These are phyloP conservation scores for Drosophila subpulchrella DNA, from an alignment of 1,140 invertebrate species.

Conservation along the genomic window DNA sequence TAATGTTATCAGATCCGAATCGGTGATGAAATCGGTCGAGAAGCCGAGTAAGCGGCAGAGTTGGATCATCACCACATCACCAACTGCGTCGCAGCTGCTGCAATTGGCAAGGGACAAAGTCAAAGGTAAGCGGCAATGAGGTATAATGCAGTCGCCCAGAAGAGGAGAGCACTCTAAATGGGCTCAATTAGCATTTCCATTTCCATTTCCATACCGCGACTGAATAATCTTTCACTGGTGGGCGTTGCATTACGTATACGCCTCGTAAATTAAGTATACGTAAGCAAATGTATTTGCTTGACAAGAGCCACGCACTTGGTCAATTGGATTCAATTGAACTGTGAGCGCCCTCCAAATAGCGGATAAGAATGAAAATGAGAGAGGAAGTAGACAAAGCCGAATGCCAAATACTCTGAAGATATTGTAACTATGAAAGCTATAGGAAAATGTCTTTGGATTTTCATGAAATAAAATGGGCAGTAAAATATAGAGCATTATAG, in stretches of 20 bases:
- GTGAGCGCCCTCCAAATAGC: conserved; percentile 28
- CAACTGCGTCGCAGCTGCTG: conserved; percentile 19
- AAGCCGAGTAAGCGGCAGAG: conserved; percentile 20
- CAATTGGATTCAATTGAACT: conserved; percentile 78
- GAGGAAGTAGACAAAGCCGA: background rate
- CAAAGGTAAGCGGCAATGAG: conserved; percentile 28
- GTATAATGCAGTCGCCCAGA: conserved; percentile 2
- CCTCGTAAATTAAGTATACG: conserved; percentile 68
- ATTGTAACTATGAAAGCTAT: too few relatives aligned
- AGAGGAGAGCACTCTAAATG: conserved; percentile 20
- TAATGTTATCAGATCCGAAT: conserved; percentile 35
- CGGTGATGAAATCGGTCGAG: conserved; percentile 28
- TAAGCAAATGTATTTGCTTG: conserved; percentile 79
- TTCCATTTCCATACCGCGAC: background rate
- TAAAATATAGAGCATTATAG: too few relatives aligned
- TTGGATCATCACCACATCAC: conserved; percentile 37
- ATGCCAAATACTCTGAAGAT: background rate
- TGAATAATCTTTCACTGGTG: conserved; percentile 20
- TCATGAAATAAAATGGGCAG: too few relatives aligned
- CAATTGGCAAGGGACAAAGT: conserved; percentile 27
- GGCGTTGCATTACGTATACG: conserved; percentile 64
- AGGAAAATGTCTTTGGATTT: too few relatives aligned
- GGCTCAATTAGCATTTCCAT: conserved; percentile 29
- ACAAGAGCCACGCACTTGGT: conserved; percentile 74
- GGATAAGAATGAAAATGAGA: conserved; percentile 20